Conservation (phyloP, 2,797 vertebrate genomes). For the Xenopus petersii region DNA sequence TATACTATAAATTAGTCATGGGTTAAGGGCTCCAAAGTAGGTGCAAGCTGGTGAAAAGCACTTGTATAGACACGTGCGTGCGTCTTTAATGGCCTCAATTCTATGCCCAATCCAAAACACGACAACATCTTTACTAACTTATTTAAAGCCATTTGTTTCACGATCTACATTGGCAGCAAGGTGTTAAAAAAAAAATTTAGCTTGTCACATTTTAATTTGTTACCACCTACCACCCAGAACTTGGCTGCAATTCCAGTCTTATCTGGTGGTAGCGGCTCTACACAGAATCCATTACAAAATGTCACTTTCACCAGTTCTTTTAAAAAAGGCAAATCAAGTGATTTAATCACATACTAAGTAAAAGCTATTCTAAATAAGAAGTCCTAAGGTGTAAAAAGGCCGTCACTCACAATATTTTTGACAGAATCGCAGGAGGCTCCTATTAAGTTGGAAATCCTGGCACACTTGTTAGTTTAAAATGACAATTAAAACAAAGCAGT, state of each 20-base stretch:
- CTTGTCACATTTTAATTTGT: conserved; percentile 34
- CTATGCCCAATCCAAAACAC: too few species aligned
- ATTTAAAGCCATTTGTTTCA: background rate
- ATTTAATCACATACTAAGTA: conserved; percentile 46
- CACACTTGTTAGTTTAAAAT: conserved; percentile 46
- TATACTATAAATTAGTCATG: too few species aligned
- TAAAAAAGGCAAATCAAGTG: conserved; percentile 12
- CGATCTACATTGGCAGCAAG: background rate
- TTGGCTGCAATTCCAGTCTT: conserved; percentile 40
- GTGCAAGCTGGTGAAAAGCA: too few species aligned
- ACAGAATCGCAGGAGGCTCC: conserved; percentile 33
- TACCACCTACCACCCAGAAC: conserved; percentile 41
- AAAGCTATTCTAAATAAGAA: conserved; percentile 39
- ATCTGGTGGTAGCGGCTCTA: conserved; percentile 34
- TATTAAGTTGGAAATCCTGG: conserved; percentile 41
- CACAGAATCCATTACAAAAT: conserved; percentile 44
- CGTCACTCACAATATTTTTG: conserved; percentile 45
- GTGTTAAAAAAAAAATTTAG: conserved; percentile 16
- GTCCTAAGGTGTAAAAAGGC: conserved; percentile 47
- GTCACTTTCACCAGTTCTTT: conserved; percentile 31
- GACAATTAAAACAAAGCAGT: conserved; percentile 50
- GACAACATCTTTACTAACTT: too few species aligned
- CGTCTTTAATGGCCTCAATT: too few species aligned
- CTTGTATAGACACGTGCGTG: too few species aligned
- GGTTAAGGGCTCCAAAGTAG: too few species aligned